Evolutionary conservation across 2,888 invertebrate species (phyloP).

Genomic region (Xylophagus ater): DNA sequence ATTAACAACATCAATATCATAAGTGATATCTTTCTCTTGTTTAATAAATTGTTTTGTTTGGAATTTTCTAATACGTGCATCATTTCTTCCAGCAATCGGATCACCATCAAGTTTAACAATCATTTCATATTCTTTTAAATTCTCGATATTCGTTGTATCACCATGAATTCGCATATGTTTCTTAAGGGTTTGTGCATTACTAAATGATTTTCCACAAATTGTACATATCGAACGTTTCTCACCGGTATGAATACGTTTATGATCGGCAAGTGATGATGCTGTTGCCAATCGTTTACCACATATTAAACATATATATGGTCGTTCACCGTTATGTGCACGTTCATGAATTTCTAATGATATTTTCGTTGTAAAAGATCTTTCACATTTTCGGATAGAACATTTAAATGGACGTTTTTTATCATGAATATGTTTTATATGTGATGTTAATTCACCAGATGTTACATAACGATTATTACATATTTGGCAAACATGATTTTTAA

Average conservation of each 20-base stretch:
- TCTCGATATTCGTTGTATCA: too few relatives aligned
- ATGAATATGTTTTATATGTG: constrained; percentile 21
- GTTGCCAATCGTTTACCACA: constrained; percentile 19
- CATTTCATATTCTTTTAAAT: too few relatives aligned
- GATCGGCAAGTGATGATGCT: constrained; percentile 18
- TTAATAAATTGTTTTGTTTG: too few relatives aligned
- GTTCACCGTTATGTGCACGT: constrained; percentile 19
- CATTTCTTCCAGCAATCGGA: too few relatives aligned
- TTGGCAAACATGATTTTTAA: constrained; percentile 21
- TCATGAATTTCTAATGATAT: constrained; percentile 19
- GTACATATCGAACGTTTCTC: constrained; percentile 17
- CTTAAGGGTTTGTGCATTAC: constrained; percentile 17
- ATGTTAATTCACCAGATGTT: constrained; percentile 20
- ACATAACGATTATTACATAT: constrained; percentile 20
- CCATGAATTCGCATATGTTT: constrained; percentile 18
- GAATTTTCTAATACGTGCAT: too few relatives aligned
- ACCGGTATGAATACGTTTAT: constrained; percentile 19
- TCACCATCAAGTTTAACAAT: too few relatives aligned
- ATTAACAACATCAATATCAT: too few relatives aligned
- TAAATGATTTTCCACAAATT: constrained; percentile 14
- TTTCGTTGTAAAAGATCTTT: constrained; percentile 19
- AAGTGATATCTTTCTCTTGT: too few relatives aligned
- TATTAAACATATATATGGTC: constrained; percentile 17
- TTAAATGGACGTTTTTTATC: constrained; percentile 18
- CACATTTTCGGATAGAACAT: constrained; percentile 19